Evolutionary conservation across 2,888 invertebrate genomes (phyloP).

Genomic region (Labia minor): DNA sequence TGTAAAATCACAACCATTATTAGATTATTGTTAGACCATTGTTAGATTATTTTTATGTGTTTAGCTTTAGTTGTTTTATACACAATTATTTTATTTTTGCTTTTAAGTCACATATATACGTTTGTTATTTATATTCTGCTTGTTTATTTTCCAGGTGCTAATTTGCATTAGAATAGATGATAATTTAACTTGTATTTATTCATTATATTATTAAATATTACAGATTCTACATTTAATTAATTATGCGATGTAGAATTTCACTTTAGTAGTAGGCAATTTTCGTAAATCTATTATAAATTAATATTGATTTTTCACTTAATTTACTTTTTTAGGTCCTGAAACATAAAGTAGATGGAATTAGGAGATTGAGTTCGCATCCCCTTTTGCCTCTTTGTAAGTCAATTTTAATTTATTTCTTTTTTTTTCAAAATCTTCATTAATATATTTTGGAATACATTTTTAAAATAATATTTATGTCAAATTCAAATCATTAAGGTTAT

Average conservation of each 20-base stretch:
- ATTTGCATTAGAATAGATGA: no score
- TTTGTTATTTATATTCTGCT: no score
- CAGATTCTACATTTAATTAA: no score
- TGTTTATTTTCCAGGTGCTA: background rate
- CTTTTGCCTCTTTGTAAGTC: constrained; percentile 88
- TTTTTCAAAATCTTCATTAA: background rate
- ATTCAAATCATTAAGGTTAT: no score
- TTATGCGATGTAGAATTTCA: constrained; percentile 16
- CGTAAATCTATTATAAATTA: constrained; percentile 30
- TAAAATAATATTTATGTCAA: no score
- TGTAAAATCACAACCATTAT: no score
- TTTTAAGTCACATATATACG: no score
- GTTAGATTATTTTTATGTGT: no score
- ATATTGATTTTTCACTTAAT: constrained; percentile 24
- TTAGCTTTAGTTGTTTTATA: no score
- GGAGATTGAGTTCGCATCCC: constrained; percentile 93
- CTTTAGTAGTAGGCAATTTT: constrained; percentile 21
- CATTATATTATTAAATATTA: no score
- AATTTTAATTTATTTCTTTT: constrained; percentile 1
- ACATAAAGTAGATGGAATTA: constrained; percentile 87
- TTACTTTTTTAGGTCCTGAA: constrained; percentile 64
- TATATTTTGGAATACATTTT: constrained; percentile 6
- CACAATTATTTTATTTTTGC: no score
- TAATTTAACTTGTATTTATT: background rate
- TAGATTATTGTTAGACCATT: no score